Evolutionary conservation across 2,888 invertebrate genomes (phyloP), one percentile per base, ranked within the genome.

Genomic region (Patella depressa): DNA sequence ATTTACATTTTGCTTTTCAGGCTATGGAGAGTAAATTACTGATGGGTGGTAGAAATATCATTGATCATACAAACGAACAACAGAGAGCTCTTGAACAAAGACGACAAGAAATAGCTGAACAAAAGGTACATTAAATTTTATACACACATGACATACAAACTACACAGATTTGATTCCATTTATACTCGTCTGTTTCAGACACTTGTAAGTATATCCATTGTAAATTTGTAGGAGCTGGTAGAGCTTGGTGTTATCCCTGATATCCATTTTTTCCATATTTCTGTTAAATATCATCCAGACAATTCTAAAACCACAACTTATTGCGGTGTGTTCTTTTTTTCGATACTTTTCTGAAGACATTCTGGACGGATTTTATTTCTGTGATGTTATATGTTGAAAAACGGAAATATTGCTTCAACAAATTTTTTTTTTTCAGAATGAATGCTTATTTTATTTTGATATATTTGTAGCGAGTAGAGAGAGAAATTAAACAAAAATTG

Each of bases 21-120:
- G 95, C 96, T 79, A 94, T 99, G 89, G 98, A 99, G 91, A 97
- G 97, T 87, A 96, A 99, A 88, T 94, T 99, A 90, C 95, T 99
- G 73, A 95, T 96, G 85, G 98, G 98, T 75, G 97, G 97, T 1
- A 97, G 96, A 90, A 97, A 98, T 91, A 96, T 99, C 77, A 94
- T 98, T 65, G 98, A 98, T 91, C 96, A 98, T 88, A 97, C 99
- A 24, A 97, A 97, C 90, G 96, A 98, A 91, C 97, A 97, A 87
- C 97, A 98, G 91, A 93, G 95, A 83, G 96, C 96, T 77, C 93
- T 99, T 76, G 97, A 98, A 89, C 95, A 96, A 90, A 94, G 95
- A 80, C 93, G 95, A 79, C 93, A 94, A 72, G 98, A 98, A 93
- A 96, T 99, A 80, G 95, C 97, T 0, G 98, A 98, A 90, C 94